Conservation (phyloP, 2,113 vertebrate genomes). For the Lasiurus cinereus region DNA sequence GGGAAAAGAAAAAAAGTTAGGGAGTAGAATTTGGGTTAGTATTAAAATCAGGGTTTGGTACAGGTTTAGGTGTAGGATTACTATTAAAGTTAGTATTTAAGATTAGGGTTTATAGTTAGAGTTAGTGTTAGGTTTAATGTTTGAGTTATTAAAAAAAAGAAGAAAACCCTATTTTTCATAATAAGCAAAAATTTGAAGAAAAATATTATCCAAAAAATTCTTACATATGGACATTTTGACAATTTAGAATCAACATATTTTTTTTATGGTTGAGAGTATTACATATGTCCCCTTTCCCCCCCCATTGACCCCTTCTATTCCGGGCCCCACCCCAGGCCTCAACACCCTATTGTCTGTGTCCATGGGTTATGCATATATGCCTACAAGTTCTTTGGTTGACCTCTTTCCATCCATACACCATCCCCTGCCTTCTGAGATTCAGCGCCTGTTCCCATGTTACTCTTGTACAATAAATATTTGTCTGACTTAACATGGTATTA, state of each 20-base stretch:
- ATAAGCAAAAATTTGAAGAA: background rate
- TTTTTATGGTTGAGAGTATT: too few species aligned
- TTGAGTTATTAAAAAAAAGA: background rate
- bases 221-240: background rate
- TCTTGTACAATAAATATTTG: too few species aligned
- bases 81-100: background rate
- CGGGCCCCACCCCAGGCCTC: too few species aligned
- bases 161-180: background rate
- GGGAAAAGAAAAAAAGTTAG: background rate
- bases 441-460: too few species aligned
- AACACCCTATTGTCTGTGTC: too few species aligned
- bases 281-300: too few species aligned
- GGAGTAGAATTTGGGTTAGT: background rate
- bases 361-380: too few species aligned
- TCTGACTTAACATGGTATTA: too few species aligned
- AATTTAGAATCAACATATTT: slow-evolving; percentile 35
- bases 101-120: background rate
- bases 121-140: background rate
- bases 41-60: background rate
- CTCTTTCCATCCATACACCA: too few species aligned
- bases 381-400: too few species aligned
- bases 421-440: too few species aligned
- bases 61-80: background rate
- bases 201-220: slow-evolving; percentile 31
- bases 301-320: too few species aligned